Conservation (phyloP, 2,797 vertebrate species). For the Meriones psammophilus region DNA sequence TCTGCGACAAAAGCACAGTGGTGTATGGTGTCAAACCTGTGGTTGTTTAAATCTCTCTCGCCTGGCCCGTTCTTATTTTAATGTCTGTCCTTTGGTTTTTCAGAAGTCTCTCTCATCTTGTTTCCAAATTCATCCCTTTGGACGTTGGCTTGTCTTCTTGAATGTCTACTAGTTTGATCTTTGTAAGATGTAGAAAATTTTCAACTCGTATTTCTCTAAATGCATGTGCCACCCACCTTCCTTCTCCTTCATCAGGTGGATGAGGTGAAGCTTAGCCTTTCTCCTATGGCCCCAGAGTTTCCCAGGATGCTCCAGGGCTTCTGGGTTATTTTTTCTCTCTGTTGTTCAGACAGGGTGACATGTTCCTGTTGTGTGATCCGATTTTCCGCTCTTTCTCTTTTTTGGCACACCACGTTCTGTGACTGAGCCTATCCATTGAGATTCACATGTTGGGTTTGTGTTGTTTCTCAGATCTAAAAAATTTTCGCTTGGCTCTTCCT, state of each 20-base stretch:
- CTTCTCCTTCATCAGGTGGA: too few relatives aligned
- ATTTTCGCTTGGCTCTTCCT: background rate
- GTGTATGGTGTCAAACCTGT: background rate
- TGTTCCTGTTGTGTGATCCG: background rate
- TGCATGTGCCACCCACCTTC: background rate
- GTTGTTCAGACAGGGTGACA: background rate
- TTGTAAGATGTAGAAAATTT: background rate
- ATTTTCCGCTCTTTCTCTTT: background rate
- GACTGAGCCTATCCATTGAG: background rate
- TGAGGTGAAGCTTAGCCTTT: background rate
- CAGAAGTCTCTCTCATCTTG: background rate
- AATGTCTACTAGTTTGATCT: background rate
- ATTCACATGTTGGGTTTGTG: background rate
- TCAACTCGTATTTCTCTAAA: background rate
- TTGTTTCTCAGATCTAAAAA: background rate
- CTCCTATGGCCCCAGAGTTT: background rate
- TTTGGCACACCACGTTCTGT: background rate
- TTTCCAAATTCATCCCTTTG: background rate
- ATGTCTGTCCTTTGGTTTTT: background rate
- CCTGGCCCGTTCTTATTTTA: background rate
- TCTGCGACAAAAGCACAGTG: background rate
- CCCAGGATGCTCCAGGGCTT: background rate
- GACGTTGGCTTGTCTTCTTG: background rate
- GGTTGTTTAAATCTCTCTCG: background rate
- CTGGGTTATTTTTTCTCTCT: background rate